Evolutionary conservation across 2,113 vertebrate species (phyloP), one percentile per base, ranked within the genome.

Genomic region (Ia io): DNA sequence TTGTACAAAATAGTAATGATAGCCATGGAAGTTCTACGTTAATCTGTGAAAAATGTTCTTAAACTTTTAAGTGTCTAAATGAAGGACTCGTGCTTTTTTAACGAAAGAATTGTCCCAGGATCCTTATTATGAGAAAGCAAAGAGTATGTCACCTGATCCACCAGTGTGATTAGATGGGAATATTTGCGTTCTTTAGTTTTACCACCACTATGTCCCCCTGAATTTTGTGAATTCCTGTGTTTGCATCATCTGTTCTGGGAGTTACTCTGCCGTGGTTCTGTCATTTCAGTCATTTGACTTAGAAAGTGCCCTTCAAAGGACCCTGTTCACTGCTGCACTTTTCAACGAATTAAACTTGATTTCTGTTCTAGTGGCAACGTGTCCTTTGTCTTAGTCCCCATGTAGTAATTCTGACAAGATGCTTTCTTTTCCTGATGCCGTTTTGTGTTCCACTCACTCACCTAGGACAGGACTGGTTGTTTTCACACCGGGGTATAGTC

Each of bases 241-340:
- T 79, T 51, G 82, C 56, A 5, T 85, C 83, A 40, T 67, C 63
- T 94, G 79, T 69, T 94, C 35, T 44, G 23, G 42, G 79, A 63
- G 49, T 59, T 40, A 8, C 78, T 93, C 92, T 90, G 82, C 97
- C 95, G 83, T 96, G 87, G 93, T 95, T 79, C 69, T 91, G 89
- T 83, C 84, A 83, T 88, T 90, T 86, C 78, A 80, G 84, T 95
- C 96, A 28, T 0, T 93, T 95, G 98, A 78, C 97, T 97, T 98
- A 98, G 98, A 97, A 98, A 99, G 98, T 99, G 98, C 98, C 98
- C 98, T 99, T 99, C 97, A 93, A 97, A 98, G 97, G 96, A 97
- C 97, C 98, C 98, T 98, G 98, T 98, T 98, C 98, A 98, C 98
- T 98, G 98, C 98, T 98, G 98, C 98, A 99, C 98, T 98, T 98